phyloP scores from a whole-genome alignment of 1,140 invertebrate genomes.

The Thaumatotibia leucotreta region DNA sequence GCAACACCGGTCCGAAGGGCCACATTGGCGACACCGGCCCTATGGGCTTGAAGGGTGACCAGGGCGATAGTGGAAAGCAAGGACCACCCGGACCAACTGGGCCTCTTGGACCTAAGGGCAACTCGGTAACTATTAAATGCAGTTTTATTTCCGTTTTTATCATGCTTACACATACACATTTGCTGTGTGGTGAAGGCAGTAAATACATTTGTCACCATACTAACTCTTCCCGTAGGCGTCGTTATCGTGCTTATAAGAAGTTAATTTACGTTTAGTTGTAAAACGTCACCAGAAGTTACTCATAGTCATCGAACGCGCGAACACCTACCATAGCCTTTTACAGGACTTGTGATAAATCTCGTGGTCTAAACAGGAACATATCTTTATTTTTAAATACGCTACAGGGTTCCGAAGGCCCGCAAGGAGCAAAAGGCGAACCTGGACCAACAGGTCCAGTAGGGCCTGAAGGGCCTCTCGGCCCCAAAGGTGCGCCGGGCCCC shows the following conservation, averaged over 20 bases:
- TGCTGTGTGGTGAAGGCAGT: too few relatives aligned
- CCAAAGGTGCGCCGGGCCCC: conserved; percentile 52
- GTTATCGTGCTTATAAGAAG: too few relatives aligned
- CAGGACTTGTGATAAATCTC: too few relatives aligned
- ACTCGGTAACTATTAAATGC: conserved; percentile 75
- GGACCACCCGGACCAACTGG: conserved; percentile 80
- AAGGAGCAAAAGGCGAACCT: conserved; percentile 81
- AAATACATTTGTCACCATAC: too few relatives aligned
- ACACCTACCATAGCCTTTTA: too few relatives aligned
- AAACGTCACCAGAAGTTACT: too few relatives aligned
- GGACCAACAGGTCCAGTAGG: conserved; percentile 78
- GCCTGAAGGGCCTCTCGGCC: conserved; percentile 55
- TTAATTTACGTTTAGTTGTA: too few relatives aligned
- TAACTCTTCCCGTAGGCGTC: too few relatives aligned
- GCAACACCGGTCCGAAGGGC: conserved; percentile 83
- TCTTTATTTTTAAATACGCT: neutral
- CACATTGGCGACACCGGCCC: conserved; percentile 84
- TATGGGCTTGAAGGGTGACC: conserved; percentile 82
- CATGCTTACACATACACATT: too few relatives aligned
- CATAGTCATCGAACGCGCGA: too few relatives aligned
- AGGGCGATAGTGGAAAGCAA: conserved; percentile 84
- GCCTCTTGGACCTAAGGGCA: conserved; percentile 81
- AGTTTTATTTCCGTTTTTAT: too few relatives aligned
- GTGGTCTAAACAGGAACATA: too few relatives aligned
- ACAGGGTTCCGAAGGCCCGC: conserved; percentile 73